Percentiles rank a stretch among this genome's conserved stretches.
Conservation (phyloP, 2,888 invertebrate genomes). For the Tipula unca region DNA sequence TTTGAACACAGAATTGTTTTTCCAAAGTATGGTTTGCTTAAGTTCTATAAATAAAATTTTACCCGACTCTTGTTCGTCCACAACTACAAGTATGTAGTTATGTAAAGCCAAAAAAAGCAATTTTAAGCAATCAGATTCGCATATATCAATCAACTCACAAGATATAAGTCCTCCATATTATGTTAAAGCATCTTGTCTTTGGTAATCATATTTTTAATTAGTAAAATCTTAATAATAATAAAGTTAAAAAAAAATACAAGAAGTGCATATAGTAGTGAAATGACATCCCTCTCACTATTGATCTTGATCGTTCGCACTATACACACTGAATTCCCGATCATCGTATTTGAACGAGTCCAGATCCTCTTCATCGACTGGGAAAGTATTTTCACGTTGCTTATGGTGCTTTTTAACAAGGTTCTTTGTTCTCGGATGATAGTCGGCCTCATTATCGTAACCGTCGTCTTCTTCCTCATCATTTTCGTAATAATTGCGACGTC, state of each 20-base stretch:
- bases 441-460: not conserved
- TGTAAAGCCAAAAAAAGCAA: not conserved
- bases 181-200: not conserved
- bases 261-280: no score
- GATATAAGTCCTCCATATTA: not conserved
- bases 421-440: not conserved
- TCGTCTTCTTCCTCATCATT: not conserved
- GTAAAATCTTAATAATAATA: not conserved
- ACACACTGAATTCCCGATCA: not conserved
- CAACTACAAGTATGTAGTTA: no score
- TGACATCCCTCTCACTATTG: no score
- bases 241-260: not conserved
- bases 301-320: not conserved
- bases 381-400: not conserved
- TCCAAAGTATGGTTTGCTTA: no score
- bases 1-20: no score
- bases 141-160: not conserved
- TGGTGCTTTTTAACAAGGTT: not conserved
- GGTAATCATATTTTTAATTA: not conserved
- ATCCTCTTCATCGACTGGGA: not conserved
- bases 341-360: not conserved
- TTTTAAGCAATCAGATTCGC: not conserved
- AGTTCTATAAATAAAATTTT: not conserved
- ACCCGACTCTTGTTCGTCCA: not conserved
- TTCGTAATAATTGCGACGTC: not conserved